Conservation (phyloP, 2,888 invertebrate species). For the Aradus depressus region DNA sequence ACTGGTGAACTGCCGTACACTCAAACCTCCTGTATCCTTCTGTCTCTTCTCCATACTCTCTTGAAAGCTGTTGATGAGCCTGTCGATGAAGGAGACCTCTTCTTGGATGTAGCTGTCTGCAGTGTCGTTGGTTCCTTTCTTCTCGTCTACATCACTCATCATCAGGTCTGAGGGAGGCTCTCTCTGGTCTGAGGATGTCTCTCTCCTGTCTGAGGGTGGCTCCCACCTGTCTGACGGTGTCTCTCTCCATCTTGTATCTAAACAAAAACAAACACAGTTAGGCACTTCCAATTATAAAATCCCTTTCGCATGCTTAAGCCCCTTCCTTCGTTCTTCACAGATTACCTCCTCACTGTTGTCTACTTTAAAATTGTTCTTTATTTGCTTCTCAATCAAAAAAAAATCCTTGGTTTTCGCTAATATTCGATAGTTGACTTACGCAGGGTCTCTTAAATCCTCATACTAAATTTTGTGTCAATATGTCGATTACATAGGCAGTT, state of each 20-base stretch:
- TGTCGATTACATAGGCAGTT: too few species aligned
- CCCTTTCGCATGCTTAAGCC: too few species aligned
- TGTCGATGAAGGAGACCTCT: slow-evolving; percentile 28
- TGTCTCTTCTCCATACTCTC: slow-evolving; percentile 4
- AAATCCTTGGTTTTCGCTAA: too few species aligned
- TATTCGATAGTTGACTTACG: too few species aligned
- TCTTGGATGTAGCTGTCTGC: slow-evolving; percentile 15
- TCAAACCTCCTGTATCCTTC: slow-evolving; percentile 9
- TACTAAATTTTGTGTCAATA: too few species aligned
- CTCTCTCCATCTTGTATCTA: too few species aligned
- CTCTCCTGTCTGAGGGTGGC: slow-evolving; percentile 7
- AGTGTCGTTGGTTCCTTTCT: neutral
- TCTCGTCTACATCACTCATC: slow-evolving; percentile 13
- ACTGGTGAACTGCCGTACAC: slow-evolving; percentile 23
- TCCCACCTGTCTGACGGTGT: too few species aligned
- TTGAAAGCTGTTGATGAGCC: slow-evolving; percentile 26
- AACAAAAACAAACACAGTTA: neutral
- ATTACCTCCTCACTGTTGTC: too few species aligned
- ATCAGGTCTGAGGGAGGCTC: slow-evolving; percentile 19
- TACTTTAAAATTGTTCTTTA: too few species aligned
- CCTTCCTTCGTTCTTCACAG: too few species aligned
- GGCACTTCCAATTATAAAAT: neutral
- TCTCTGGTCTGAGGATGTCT: slow-evolving; percentile 7
- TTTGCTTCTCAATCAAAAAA: too few species aligned
- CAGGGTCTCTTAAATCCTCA: too few species aligned